Conservation (phyloP, 2,797 vertebrate genomes). For the Alosa sapidissima region DNA sequence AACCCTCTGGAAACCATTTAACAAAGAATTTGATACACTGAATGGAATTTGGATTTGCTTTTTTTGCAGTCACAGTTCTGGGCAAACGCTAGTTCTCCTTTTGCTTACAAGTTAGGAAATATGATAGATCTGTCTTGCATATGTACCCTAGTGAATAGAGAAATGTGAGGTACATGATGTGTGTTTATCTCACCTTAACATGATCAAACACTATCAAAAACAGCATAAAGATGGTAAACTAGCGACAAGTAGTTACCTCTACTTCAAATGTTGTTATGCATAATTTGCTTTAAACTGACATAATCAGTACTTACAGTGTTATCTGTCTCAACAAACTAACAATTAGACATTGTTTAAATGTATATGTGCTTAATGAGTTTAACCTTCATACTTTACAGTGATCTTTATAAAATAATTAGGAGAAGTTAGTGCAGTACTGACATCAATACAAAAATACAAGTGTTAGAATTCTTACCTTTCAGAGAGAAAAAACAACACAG, state of each 20-base stretch:
- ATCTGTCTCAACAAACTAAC: not conserved
- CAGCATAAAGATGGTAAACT: not conserved
- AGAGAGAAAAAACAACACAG: slow-evolving; percentile 30
- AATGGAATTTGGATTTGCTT: not conserved
- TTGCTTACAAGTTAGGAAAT: not conserved
- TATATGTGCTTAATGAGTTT: not conserved
- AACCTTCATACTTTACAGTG: not conserved
- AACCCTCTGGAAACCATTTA: not conserved
- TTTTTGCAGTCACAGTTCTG: not conserved
- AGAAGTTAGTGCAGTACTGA: not conserved
- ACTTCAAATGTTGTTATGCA: not conserved
- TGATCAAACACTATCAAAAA: not conserved
- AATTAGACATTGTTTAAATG: not conserved
- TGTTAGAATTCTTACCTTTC: slow-evolving; percentile 38
- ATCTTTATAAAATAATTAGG: not conserved
- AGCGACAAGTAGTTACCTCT: not conserved
- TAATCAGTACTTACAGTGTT: not conserved
- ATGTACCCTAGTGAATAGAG: too few relatives aligned
- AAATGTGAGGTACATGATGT: too few relatives aligned
- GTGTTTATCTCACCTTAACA: not conserved
- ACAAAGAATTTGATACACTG: not conserved
- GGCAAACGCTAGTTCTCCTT: not conserved
- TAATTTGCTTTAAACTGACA: not conserved
- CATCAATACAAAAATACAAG: not conserved
- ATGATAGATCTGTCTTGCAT: not conserved